Evolutionary conservation across 2,113 vertebrate genomes (phyloP).

Genomic region (Campylomormyrus numenius): DNA sequence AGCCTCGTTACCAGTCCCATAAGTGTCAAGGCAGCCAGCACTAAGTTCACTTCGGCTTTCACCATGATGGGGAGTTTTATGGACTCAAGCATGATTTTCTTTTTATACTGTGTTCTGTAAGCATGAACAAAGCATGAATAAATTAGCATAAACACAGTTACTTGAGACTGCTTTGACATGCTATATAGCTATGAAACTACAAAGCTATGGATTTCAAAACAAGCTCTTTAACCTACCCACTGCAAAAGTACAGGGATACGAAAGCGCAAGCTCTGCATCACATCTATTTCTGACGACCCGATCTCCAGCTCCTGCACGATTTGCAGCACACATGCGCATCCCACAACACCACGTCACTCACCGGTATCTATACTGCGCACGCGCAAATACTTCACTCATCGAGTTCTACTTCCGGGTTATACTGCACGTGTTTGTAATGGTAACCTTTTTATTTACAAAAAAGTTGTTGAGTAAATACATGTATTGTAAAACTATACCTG

Average conservation of each 20-base stretch:
- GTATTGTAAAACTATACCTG: background rate
- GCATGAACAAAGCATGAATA: background rate
- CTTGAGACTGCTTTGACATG: background rate
- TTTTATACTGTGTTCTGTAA: background rate
- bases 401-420: background rate
- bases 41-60: conserved; percentile 68
- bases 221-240: background rate
- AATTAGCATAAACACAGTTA: background rate
- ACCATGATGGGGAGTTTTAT: conserved; percentile 68
- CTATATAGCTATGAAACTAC: background rate
- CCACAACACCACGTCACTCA: background rate
- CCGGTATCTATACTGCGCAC: background rate
- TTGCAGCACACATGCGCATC: background rate
- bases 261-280: background rate
- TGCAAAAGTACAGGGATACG: background rate
- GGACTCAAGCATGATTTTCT: conserved; percentile 50
- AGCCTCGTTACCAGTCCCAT: conserved; percentile 70
- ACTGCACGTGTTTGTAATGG: background rate
- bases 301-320: background rate
- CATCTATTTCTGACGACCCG: background rate
- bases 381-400: background rate
- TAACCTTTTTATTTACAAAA: background rate
- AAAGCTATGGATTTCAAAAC: background rate
- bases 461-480: background rate
- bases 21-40: conserved; percentile 59